These are phyloP conservation scores for Acronicta aceris DNA, from an alignment of 2,888 invertebrate species.

Conservation along the genomic window DNA sequence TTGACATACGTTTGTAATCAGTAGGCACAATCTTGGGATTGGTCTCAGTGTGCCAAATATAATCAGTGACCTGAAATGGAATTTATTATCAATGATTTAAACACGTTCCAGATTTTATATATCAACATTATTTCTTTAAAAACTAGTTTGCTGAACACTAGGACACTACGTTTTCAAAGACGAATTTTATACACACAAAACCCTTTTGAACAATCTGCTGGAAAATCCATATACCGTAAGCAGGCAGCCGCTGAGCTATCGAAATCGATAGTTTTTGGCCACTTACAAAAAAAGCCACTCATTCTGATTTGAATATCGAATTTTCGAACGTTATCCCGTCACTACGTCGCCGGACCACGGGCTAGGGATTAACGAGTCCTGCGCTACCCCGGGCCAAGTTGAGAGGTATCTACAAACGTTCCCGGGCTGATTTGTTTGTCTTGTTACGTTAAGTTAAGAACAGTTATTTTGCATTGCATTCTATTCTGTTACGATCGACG, in stretches of 20 bases:
- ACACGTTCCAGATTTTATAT: no score
- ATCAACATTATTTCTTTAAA: no score
- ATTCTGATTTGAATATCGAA: conserved; percentile 14
- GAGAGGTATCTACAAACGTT: conserved; percentile 60
- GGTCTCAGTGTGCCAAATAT: no score
- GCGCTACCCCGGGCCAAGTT: conserved; percentile 56
- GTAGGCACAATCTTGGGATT: not conserved
- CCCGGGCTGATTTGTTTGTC: conserved; percentile 61
- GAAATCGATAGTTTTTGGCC: not conserved
- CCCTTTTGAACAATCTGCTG: no score
- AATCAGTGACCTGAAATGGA: no score
- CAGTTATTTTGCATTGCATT: conserved; percentile 49
- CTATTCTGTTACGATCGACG: conserved; percentile 9
- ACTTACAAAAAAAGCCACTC: not conserved
- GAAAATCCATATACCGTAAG: no score
- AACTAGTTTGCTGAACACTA: no score
- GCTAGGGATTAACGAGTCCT: conserved; percentile 64
- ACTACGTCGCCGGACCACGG: conserved; percentile 42
- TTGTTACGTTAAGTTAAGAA: conserved; percentile 62
- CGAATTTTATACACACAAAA: no score
- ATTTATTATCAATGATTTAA: no score
- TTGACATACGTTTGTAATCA: not conserved
- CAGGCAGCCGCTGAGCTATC: no score
- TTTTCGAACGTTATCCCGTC: conserved; percentile 32
- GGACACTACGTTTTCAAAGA: no score